Evolutionary conservation across 2,113 vertebrate species (phyloP), one percentile per base, ranked within the genome.

Genomic region (Lepisosteus oculatus): DNA sequence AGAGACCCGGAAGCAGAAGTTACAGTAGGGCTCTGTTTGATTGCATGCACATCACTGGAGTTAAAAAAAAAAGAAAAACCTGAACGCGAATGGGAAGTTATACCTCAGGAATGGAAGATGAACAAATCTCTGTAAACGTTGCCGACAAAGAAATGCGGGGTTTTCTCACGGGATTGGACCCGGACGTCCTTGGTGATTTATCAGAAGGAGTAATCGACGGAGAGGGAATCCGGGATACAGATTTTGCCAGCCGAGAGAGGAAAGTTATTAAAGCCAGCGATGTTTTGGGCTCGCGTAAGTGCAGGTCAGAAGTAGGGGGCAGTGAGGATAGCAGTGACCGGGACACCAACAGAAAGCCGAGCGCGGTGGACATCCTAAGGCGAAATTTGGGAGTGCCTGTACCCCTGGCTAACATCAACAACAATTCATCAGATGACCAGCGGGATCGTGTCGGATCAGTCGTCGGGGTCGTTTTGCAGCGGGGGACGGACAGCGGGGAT

Each of bases 31-130:
- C 5, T 51, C 5, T 6, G 9, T 6, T 51, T 6, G 9, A 9
- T 51, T 51, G 47, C 47, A 51, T 5, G 47, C 47, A 51, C 9
- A 9, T 6, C 47, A 51, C 47, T 51, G 47, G 47, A 51, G 5
- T 6, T 51, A 5, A 51, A 51, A 51, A 51, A 51, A 51, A 9
- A 6, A 9, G 47, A 51, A 51, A 51, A 5, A 2, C 9, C 47
- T 51, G 5, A 9, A 9, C 5, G 3, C 9, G 75, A 75, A 89
- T 92, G 90, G 88, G 90, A 87, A 86, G 88, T 81, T 72, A 80
- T 61, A 41, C 54, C 9, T 64, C 72, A 83, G 94, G 91, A 75
- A 96, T 95, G 96, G 96, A 93, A 83, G 93, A 95, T 89, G 92
- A 93, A 77, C 90, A 83, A 80, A 87, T 86, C 82, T 85, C 87